These are phyloP conservation scores for Oryzias curvinotus DNA, from an alignment of 2,113 vertebrate genomes.

Conservation along the genomic window DNA sequence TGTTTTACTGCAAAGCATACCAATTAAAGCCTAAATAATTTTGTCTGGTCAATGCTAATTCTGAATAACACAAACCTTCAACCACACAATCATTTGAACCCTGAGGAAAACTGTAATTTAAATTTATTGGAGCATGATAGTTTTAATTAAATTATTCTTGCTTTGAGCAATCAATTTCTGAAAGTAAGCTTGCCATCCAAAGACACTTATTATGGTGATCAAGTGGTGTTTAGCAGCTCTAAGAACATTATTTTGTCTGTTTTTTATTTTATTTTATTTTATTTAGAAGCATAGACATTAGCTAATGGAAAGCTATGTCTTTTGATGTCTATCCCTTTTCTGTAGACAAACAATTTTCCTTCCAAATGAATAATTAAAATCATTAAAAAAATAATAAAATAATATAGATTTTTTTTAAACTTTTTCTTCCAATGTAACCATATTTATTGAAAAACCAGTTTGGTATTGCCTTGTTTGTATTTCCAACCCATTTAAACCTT, in stretches of 20 bases:
- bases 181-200: conserved; percentile 16
- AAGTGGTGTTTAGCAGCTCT: conserved; percentile 6
- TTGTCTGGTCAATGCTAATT: conserved; percentile 30
- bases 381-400: too few species aligned
- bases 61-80: not conserved
- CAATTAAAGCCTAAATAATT: conserved; percentile 22
- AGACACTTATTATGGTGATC: not conserved
- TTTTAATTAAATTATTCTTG: conserved; percentile 20
- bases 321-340: not conserved
- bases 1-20: not conserved
- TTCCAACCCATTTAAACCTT: too few species aligned
- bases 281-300: not conserved
- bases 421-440: too few species aligned
- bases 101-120: conserved; percentile 14
- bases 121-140: conserved; percentile 18
- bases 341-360: conserved; percentile 1
- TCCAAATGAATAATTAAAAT: not conserved
- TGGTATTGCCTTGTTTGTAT: too few species aligned
- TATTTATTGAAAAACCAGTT: too few species aligned
- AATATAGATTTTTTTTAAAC: too few species aligned
- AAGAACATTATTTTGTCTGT: not conserved
- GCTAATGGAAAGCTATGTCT: not conserved
- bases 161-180: conserved; percentile 18
- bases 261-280: not conserved
- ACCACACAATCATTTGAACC: conserved; percentile 18